Evolutionary conservation across 2,888 invertebrate genomes (phyloP).

Genomic region (Masnerella sp.): DNA sequence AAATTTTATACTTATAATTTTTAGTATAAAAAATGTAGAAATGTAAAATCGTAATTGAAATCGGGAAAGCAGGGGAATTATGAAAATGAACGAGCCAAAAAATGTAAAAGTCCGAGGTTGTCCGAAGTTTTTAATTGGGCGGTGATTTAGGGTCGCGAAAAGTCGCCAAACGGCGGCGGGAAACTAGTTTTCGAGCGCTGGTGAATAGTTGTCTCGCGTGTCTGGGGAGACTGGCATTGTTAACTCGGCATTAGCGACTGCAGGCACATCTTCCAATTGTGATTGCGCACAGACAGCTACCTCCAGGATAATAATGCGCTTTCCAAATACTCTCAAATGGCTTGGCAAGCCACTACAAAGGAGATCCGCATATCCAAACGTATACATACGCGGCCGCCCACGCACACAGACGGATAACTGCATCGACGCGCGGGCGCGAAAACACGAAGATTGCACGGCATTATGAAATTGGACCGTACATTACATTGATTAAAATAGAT

Average conservation of each 20-base stretch:
- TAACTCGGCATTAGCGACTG: slow-evolving; percentile 50
- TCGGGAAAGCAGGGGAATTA: too few relatives aligned
- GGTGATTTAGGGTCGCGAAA: slow-evolving; percentile 39
- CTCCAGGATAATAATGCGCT: slow-evolving; percentile 49
- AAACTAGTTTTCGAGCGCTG: slow-evolving; percentile 49
- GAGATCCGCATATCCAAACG: slow-evolving; percentile 16
- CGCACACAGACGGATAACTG: slow-evolving; percentile 24
- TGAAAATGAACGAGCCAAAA: not conserved
- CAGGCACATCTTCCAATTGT: slow-evolving; percentile 54
- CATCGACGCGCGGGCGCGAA: slow-evolving; percentile 36
- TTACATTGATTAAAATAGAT: slow-evolving; percentile 50
- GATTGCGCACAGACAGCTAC: slow-evolving; percentile 50
- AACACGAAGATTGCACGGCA: slow-evolving; percentile 33
- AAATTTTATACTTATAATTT: too few relatives aligned
- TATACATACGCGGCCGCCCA: slow-evolving; percentile 12
- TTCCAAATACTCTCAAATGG: slow-evolving; percentile 52
- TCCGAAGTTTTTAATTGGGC: slow-evolving; percentile 53
- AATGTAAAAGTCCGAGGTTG: slow-evolving; percentile 13
- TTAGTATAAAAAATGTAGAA: too few relatives aligned
- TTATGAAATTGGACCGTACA: slow-evolving; percentile 42
- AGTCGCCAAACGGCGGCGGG: slow-evolving; percentile 30
- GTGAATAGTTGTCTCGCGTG: slow-evolving; percentile 50
- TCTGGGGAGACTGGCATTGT: slow-evolving; percentile 47
- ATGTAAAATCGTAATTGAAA: not conserved
- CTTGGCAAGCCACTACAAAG: slow-evolving; percentile 44